A percentile compares a stretch with the other conserved stretches of the same genome.
Conservation (phyloP, 1,140 invertebrate species). For the Paralvinella palmiformis region DNA sequence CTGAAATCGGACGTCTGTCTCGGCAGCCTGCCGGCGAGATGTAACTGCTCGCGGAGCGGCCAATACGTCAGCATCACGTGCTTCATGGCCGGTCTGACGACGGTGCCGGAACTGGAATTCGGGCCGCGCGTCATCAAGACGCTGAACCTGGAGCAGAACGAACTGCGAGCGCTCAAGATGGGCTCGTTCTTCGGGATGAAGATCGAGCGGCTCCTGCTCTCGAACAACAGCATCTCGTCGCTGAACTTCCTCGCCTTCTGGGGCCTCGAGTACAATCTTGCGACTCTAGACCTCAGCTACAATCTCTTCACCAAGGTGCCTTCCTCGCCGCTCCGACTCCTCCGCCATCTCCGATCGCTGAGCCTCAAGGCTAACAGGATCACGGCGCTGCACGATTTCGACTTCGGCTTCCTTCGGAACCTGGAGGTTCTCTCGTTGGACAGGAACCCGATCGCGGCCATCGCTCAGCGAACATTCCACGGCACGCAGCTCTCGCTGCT, state of each 20-base stretch:
- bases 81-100: background rate
- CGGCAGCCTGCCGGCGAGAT: background rate
- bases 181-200: slow-evolving; percentile 15
- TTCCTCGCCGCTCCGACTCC: background rate
- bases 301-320: slow-evolving; percentile 9
- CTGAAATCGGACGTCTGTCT: background rate
- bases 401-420: slow-evolving; percentile 3
- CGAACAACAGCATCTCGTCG: slow-evolving; percentile 9
- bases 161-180: background rate
- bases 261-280: slow-evolving; percentile 12
- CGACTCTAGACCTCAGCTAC: slow-evolving; percentile 19
- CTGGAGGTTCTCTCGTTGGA: slow-evolving; percentile 13
- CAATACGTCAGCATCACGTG: slow-evolving; percentile 4
- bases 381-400: slow-evolving; percentile 1
- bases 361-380: slow-evolving; percentile 10
- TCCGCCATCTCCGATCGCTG: slow-evolving; percentile 6
- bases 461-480: background rate
- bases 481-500: slow-evolving; percentile 8
- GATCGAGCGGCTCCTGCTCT: slow-evolving; percentile 12
- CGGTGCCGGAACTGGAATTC: slow-evolving; percentile 1
- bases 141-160: slow-evolving; percentile 7
- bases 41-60: slow-evolving; percentile 4
- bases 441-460: slow-evolving; percentile 10
- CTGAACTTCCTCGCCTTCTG: slow-evolving; percentile 11
- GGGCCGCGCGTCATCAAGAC: slow-evolving; percentile 2